A percentile compares a stretch with the other conserved stretches of the same genome.
Evolutionary conservation across 2,113 vertebrate genomes (phyloP).

Genomic region (Phasianus colchicus): DNA sequence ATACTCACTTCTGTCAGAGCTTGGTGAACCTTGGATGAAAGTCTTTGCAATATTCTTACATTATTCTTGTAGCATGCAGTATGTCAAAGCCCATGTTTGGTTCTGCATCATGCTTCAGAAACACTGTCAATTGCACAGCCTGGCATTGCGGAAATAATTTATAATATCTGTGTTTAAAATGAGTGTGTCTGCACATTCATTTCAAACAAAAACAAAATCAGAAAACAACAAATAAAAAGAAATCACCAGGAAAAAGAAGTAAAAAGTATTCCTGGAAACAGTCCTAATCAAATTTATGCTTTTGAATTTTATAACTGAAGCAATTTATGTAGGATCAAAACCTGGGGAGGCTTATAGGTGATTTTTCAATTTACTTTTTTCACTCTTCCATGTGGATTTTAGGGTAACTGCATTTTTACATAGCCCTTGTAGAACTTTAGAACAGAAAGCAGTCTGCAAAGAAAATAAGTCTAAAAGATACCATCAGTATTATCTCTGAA

Average conservation of each 20-base stretch:
- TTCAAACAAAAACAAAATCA: neutral
- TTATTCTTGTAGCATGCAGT: constrained; percentile 35
- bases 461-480: neutral
- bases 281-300: constrained; percentile 33
- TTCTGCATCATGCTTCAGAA: neutral
- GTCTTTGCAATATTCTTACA: neutral
- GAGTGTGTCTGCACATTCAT: neutral
- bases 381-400: neutral
- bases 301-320: constrained; percentile 57
- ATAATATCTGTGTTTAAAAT: constrained; percentile 13
- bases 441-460: neutral
- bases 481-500: neutral
- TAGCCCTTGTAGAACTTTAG: neutral
- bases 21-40: constrained; percentile 21
- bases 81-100: neutral
- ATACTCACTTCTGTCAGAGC: neutral
- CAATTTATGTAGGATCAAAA: constrained; percentile 51
- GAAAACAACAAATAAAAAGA: neutral
- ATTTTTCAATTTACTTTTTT: constrained; percentile 47
- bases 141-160: neutral
- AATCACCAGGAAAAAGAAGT: neutral
- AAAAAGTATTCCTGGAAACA: constrained; percentile 22
- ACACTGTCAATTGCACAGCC: neutral
- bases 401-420: neutral
- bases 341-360: neutral